These are phyloP conservation scores for Sinella curviseta DNA, from an alignment of 1,140 invertebrate species.

Conservation along the genomic window DNA sequence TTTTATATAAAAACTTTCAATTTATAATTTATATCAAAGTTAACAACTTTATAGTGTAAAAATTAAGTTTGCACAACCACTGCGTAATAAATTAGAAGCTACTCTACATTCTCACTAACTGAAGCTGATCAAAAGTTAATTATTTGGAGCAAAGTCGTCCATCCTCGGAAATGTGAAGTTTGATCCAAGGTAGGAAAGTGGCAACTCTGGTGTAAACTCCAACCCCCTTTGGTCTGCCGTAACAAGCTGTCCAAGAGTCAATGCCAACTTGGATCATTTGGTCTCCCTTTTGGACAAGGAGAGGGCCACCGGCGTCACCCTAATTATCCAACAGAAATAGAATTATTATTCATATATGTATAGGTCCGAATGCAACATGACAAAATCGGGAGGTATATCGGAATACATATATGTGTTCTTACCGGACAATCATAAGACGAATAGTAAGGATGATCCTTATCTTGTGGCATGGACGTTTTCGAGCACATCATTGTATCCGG, in stretches of 20 bases:
- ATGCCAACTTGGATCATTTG: constrained; percentile 38
- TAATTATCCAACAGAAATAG: constrained; percentile 14
- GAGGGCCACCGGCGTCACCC: constrained; percentile 40
- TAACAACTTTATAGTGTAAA: too few relatives aligned
- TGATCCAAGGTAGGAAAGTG: constrained; percentile 42
- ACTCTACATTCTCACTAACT: too few relatives aligned
- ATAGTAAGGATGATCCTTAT: constrained; percentile 31
- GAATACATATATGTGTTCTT: background rate
- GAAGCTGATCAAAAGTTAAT: background rate
- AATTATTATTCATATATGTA: background rate
- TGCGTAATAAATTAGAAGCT: too few relatives aligned
- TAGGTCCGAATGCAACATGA: too few relatives aligned
- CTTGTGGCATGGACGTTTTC: constrained; percentile 30
- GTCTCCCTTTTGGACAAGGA: constrained; percentile 25
- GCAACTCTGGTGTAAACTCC: constrained; percentile 38
- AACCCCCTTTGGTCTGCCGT: constrained; percentile 39
- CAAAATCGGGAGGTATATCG: too few relatives aligned
- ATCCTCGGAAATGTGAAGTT: constrained; percentile 40
- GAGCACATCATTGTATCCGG: constrained; percentile 40
- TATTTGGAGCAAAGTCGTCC: constrained; percentile 36
- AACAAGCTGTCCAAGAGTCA: constrained; percentile 46
- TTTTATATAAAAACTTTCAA: too few relatives aligned
- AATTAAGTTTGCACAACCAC: too few relatives aligned
- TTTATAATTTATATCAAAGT: too few relatives aligned
- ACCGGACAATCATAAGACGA: constrained; percentile 43